Conservation (phyloP, 1,140 invertebrate genomes). For the Xylocopa sonorina region DNA sequence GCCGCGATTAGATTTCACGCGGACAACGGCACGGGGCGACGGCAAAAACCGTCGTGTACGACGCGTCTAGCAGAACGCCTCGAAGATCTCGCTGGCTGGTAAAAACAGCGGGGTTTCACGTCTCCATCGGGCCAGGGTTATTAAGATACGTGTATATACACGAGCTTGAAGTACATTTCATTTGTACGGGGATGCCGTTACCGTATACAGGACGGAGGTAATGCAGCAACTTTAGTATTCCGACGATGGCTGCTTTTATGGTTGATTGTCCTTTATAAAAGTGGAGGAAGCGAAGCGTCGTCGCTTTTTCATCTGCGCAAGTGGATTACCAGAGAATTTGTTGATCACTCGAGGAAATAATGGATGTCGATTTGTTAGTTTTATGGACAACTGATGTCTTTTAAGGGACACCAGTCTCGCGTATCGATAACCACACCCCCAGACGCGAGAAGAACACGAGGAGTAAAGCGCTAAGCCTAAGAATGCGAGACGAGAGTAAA, state of each 20-base stretch:
- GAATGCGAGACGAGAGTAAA: slow-evolving; percentile 54
- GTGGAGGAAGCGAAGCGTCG: too few species aligned
- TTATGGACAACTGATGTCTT: too few species aligned
- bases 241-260: background rate
- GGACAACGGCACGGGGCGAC: too few species aligned
- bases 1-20: background rate
- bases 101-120: slow-evolving; percentile 24
- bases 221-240: background rate
- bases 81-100: background rate
- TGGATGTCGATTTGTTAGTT: too few species aligned
- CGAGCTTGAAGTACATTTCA: background rate
- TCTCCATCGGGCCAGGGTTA: background rate
- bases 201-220: background rate
- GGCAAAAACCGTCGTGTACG: slow-evolving; percentile 20
- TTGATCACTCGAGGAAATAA: too few species aligned
- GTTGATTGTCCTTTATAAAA: background rate
- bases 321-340: too few species aligned
- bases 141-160: background rate
- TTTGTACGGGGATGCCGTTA: background rate
- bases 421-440: too few species aligned
- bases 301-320: too few species aligned
- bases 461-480: too few species aligned
- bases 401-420: too few species aligned
- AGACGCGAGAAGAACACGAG: too few species aligned
- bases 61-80: background rate